Conservation (phyloP, 1,140 invertebrate genomes). For the Marisa cornuarietis region DNA sequence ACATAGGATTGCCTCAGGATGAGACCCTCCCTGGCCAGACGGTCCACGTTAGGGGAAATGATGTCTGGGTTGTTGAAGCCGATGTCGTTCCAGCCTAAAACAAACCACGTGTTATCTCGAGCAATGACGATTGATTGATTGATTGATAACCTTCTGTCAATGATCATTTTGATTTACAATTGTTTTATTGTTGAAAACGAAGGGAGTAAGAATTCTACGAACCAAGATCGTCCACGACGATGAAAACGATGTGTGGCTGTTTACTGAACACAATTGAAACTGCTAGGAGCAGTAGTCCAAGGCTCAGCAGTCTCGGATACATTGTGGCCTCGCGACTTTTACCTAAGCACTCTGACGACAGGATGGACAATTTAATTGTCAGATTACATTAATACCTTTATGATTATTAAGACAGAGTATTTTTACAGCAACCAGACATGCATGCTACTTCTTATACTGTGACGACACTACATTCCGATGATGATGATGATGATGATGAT, state of each 20-base stretch:
- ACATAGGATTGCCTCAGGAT: constrained; percentile 60
- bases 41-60: constrained; percentile 57
- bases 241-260: constrained; percentile 44
- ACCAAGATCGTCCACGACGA: constrained; percentile 52
- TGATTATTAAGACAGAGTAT: no score
- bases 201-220: neutral
- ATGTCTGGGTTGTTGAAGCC: constrained; percentile 59
- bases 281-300: neutral
- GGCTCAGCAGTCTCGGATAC: neutral
- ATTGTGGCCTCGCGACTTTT: no score
- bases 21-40: constrained; percentile 54
- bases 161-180: no score
- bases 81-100: constrained; percentile 63
- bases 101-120: neutral
- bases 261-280: neutral
- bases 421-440: no score
- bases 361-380: no score
- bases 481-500: no score
- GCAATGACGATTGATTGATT: no score
- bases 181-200: no score
- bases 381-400: no score
- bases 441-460: no score
- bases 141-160: neutral
- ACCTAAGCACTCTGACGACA: no score
- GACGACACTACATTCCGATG: no score